phyloP scores from a whole-genome alignment of 2,888 invertebrate genomes.

The Hirtodrosophila confusa region DNA sequence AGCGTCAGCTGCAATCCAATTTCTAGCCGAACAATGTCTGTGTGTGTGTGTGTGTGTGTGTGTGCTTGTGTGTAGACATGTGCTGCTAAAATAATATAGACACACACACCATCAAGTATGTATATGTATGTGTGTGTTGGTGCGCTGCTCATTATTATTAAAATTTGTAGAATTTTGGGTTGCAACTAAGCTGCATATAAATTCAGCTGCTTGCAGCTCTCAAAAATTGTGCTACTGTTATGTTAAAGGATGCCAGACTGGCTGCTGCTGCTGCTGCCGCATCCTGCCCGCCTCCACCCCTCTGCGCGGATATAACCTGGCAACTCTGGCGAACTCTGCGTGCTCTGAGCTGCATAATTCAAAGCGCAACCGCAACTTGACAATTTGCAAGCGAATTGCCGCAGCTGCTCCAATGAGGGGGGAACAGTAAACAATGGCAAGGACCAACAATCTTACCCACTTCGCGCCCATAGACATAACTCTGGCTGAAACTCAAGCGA shows the following conservation, averaged over 20 bases:
- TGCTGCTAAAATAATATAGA: constrained; percentile 76
- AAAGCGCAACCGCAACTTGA: constrained; percentile 78
- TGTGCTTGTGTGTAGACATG: constrained; percentile 46
- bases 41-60: constrained; percentile 30
- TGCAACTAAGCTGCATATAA: constrained; percentile 79
- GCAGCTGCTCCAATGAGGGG: constrained; percentile 51
- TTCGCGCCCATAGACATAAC: constrained; percentile 55
- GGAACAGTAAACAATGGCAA: constrained; percentile 44
- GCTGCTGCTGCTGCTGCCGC: constrained; percentile 29
- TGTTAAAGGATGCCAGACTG: constrained; percentile 52
- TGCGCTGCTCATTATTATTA: constrained; percentile 75
- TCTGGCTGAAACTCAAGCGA: constrained; percentile 50
- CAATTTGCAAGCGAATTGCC: constrained; percentile 66
- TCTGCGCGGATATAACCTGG: constrained; percentile 5
- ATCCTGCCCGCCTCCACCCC: constrained; percentile 6
- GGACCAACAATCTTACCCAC: constrained; percentile 40
- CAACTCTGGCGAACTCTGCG: constrained; percentile 1
- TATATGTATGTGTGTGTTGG: constrained; percentile 15
- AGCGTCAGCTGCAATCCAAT: constrained; percentile 76
- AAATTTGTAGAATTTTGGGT: constrained; percentile 78
- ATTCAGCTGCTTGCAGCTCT: constrained; percentile 65
- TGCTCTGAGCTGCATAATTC: constrained; percentile 65
- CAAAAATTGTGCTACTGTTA: constrained; percentile 50
- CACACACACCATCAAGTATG: constrained; percentile 39
- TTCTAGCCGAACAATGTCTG: constrained; percentile 65